phyloP scores from a whole-genome alignment of 2,888 invertebrate species.

The Stenodera caucasica region DNA sequence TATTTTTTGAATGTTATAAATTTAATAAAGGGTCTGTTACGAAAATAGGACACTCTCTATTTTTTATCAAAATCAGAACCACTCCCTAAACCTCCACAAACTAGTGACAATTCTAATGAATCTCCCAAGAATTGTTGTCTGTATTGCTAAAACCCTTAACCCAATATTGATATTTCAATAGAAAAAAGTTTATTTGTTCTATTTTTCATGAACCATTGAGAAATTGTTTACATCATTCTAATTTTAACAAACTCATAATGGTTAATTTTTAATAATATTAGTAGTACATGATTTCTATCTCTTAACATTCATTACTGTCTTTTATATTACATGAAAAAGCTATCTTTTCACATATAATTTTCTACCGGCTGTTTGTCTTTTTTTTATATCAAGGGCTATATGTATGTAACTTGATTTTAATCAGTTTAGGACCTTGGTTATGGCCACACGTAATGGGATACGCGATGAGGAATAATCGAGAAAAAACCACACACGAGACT shows the following conservation, averaged over 20 bases:
- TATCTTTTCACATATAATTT: conserved; percentile 43
- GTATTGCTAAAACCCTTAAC: too few relatives aligned
- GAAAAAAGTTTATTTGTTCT: too few relatives aligned
- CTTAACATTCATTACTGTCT: conserved; percentile 34
- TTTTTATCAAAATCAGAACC: too few relatives aligned
- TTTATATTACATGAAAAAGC: conserved; percentile 41
- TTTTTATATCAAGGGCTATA: conserved; percentile 22
- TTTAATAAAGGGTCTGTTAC: too few relatives aligned
- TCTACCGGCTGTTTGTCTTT: conserved; percentile 9
- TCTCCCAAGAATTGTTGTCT: neutral
- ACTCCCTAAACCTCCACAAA: too few relatives aligned
- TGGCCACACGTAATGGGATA: conserved; percentile 29
- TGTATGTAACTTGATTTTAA: conserved; percentile 37
- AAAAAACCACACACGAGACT: conserved; percentile 8
- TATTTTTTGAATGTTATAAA: too few relatives aligned
- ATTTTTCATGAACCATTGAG: too few relatives aligned
- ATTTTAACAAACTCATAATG: conserved; percentile 29
- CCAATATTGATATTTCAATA: too few relatives aligned
- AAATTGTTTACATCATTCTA: too few relatives aligned
- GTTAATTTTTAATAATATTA: conserved; percentile 30
- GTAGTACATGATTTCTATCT: conserved; percentile 25
- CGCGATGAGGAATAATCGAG: conserved; percentile 16
- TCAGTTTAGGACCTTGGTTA: conserved; percentile 25
- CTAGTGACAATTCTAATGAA: neutral
- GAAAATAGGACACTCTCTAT: too few relatives aligned